Percentiles rank a stretch among this genome's conserved stretches.
phyloP scores from a whole-genome alignment of 2,888 invertebrate species.

The Pollenia labialis region DNA sequence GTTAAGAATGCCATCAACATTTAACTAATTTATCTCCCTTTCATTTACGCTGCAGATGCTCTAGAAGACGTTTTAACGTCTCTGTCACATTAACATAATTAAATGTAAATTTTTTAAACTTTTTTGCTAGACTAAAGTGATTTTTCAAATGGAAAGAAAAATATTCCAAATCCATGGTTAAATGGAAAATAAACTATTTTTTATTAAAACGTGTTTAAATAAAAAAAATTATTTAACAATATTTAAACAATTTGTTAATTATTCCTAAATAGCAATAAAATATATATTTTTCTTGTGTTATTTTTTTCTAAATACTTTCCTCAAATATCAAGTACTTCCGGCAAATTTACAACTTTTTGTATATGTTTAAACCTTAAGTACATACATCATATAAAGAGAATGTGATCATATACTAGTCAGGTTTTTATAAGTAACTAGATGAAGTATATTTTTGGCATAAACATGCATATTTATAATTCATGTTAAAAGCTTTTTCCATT shows the following conservation, averaged over 20 bases:
- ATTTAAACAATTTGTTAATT: too few relatives aligned
- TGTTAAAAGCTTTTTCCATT: slow-evolving; percentile 83
- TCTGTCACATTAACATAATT: slow-evolving; percentile 72
- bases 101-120: slow-evolving; percentile 56
- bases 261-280: not conserved
- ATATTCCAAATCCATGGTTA: not conserved
- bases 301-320: slow-evolving; percentile 3
- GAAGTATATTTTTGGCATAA: slow-evolving; percentile 59
- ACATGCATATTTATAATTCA: slow-evolving; percentile 79
- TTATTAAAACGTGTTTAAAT: too few relatives aligned
- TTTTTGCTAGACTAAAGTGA: slow-evolving; percentile 15
- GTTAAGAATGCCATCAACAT: slow-evolving; percentile 57
- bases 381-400: too few relatives aligned
- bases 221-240: too few relatives aligned
- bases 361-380: not conserved
- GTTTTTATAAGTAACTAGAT: slow-evolving; percentile 17
- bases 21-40: slow-evolving; percentile 66
- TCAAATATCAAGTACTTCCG: slow-evolving; percentile 17
- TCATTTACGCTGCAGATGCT: slow-evolving; percentile 38
- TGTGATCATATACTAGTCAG: not conserved
- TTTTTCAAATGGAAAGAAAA: slow-evolving; percentile 13
- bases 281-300: not conserved
- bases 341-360: slow-evolving; percentile 13
- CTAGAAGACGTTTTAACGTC: slow-evolving; percentile 63
- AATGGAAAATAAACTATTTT: too few relatives aligned